phyloP scores from a whole-genome alignment of 2,797 vertebrate species.

The Crenuchus spilurus region DNA sequence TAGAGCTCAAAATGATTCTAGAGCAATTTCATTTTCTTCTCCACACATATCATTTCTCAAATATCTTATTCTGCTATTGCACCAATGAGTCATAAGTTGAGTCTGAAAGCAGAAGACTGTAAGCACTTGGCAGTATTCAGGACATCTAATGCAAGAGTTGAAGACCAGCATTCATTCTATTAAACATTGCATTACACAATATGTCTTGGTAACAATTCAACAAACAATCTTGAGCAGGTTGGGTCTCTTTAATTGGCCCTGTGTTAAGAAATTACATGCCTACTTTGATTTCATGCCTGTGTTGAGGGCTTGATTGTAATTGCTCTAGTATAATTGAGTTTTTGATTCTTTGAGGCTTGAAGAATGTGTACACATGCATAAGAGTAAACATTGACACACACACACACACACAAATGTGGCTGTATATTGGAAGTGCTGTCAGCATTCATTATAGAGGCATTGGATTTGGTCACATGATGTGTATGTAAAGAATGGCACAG shows the following conservation, averaged over 20 bases:
- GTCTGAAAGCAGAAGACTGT: slow-evolving; percentile 1
- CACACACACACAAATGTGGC: slow-evolving; percentile 19
- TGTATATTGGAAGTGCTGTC: not conserved
- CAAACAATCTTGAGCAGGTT: not conserved
- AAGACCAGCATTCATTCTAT: not conserved
- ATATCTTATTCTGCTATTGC: not conserved
- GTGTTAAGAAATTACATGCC: slow-evolving; percentile 19
- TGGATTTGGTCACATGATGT: slow-evolving; percentile 1
- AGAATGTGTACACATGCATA: slow-evolving; percentile 17
- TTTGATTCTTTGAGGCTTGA: slow-evolving; percentile 15
- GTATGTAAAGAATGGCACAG: not conserved
- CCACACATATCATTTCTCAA: not conserved
- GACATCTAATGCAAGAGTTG: not conserved
- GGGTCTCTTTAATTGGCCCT: slow-evolving; percentile 11
- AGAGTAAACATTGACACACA: slow-evolving; percentile 18
- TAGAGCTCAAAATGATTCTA: not conserved
- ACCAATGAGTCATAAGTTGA: not conserved
- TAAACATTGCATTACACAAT: not conserved
- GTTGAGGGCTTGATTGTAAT: slow-evolving; percentile 16
- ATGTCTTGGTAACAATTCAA: not conserved
- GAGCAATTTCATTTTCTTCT: not conserved
- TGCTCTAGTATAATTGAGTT: slow-evolving; percentile 11
- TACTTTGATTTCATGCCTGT: slow-evolving; percentile 17
- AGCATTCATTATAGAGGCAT: slow-evolving; percentile 14
- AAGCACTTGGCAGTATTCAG: not conserved